Evolutionary conservation across 2,797 vertebrate genomes (phyloP), one percentile per base, ranked within the genome.

Genomic region (Cichlasoma orientale): DNA sequence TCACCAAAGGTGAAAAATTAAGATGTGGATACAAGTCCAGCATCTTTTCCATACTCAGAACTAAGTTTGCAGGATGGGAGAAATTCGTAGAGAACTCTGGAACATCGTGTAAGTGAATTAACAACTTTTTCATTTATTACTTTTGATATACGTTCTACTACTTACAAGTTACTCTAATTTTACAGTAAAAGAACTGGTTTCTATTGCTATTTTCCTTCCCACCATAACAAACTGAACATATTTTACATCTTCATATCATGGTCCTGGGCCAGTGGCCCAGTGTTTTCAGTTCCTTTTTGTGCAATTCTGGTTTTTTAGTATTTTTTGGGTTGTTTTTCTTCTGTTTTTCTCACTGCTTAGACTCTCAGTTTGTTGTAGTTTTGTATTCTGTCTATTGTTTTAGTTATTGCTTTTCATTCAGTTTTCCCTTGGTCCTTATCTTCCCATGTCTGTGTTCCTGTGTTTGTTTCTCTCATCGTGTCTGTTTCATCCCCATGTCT

Each of bases 1-100:
- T 96, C 55, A 89, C 88, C 4, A 76, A 36, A 7, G 95, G 95
- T 38, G 94, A 95, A 21, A 93, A 95, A 16, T 74, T 95, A 10
- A 94, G 80, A 59, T 89, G 85, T 84, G 86, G 83, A 55, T 79
- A 86, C 14, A 56, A 68, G 4, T 55, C 93, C 56, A 94, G 90
- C 27, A 74, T 94, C 70, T 95, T 94, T 76, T 89, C 90, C 16
- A 53, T 12, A 1, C 90, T 96, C 58, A 92, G 95, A 80, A 23
- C 1, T 9, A 82, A 90, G 76, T 96, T 96, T 80, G 25, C 13
- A 11, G 74, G n/a, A n/a, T 96, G 93, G 95, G 92, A 91, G 10
- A 0, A 3, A 82, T 47, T 3, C 33, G 57, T 53, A 2, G 44
- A 79, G 6, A 9, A 29, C 7, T 74, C 71, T 27, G 71, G 23